Evolutionary conservation across 2,888 invertebrate genomes (phyloP), one percentile per base, ranked within the genome.

Genomic region (Melipona bicolor): DNA sequence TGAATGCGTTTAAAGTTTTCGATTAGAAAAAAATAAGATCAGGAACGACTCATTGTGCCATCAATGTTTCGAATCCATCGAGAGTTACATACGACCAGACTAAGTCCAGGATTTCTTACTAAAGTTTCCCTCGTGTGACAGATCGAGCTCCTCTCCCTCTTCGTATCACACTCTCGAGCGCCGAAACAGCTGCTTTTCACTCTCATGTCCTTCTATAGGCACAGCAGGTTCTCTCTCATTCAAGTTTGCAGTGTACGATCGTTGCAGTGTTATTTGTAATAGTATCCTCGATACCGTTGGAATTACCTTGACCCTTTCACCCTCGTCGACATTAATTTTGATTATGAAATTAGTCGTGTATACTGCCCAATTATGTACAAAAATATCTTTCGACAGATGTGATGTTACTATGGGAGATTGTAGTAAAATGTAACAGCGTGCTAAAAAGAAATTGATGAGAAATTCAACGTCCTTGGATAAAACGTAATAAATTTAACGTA

Each of bases 131-230:
- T 24, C 36, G n/a, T 19, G 11, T 13, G 32, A 64, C 52, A 65
- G 19, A 74, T 64, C 50, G 3, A 64, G 52, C n/a, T 64, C 17
- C 36, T 36, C n/a, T 54, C 36, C 17, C 36, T n/a, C 13, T 19
- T 36, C 36, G 32, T 27, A 64, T 64, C 36, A 52, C n/a, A 64
- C 9, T 27, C 19, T 27, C 19, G 15, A 43, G 52, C 68, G 27
- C 43, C 24, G 49, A 19, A 49, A 67, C 27, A 21, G 27, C 6
- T 61, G 32, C 13, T 74, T 50, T 54, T 9, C 5, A 64, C 19
- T 74, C 74, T 11, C n/a, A 24, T 59, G 76, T 69, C 61, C 32
- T 52, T n/a, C n/a, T 21, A 62, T 52, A 79, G 67, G 68, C 68
- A 76, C 52, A 32, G 27, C 52, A 54, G 52, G 21, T 61, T 68